Evolutionary conservation across 2,113 vertebrate genomes (phyloP).

Genomic region (Cygnus buccinator): DNA sequence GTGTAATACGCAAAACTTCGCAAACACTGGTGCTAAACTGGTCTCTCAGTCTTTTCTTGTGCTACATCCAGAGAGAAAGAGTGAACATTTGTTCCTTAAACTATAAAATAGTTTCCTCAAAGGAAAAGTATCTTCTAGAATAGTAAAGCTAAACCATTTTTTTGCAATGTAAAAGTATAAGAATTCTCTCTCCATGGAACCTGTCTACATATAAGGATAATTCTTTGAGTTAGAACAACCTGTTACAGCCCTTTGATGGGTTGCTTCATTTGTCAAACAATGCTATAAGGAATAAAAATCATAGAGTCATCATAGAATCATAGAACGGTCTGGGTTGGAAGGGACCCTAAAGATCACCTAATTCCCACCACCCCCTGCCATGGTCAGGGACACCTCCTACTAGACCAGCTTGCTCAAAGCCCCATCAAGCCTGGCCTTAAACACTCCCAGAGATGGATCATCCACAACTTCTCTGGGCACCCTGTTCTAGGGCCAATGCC

Average conservation of each 20-base stretch:
- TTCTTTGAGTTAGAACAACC: background rate
- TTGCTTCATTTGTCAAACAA: background rate
- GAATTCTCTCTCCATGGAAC: background rate
- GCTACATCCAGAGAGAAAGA: background rate
- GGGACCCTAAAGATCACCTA: too few relatives aligned
- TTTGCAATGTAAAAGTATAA: background rate
- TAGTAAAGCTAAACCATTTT: background rate
- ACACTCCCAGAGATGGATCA: too few relatives aligned
- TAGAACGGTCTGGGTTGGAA: too few relatives aligned
- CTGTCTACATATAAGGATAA: background rate
- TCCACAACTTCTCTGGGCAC: too few relatives aligned
- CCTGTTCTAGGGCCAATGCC: too few relatives aligned
- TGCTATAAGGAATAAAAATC: background rate
- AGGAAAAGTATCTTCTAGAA: background rate
- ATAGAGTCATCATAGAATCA: too few relatives aligned
- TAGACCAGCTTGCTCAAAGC: too few relatives aligned
- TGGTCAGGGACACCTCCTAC: too few relatives aligned
- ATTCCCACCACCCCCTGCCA: too few relatives aligned
- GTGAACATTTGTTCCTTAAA: background rate
- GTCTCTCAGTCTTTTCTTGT: background rate
- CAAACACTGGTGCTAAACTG: background rate
- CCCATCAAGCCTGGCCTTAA: too few relatives aligned
- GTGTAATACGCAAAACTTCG: background rate
- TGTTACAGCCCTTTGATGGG: background rate
- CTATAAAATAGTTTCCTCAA: background rate